These are phyloP conservation scores for Eumaeus atala DNA, from an alignment of 1,140 invertebrate species.

Conservation along the genomic window DNA sequence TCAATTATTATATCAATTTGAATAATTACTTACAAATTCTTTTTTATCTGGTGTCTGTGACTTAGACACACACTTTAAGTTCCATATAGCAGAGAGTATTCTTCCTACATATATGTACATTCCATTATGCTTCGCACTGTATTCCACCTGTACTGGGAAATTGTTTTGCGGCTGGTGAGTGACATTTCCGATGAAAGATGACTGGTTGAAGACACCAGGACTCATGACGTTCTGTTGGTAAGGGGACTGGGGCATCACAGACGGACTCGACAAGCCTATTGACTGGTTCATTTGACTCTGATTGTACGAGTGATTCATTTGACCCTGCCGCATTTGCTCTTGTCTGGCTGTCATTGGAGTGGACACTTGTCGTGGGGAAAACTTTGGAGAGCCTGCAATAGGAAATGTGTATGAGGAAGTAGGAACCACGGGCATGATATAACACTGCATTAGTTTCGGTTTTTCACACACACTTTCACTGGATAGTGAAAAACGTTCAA, in stretches of 20 bases:
- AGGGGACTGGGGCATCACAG: conserved; percentile 43
- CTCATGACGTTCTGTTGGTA: conserved; percentile 51
- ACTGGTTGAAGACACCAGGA: conserved; percentile 51
- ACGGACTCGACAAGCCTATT: conserved; percentile 37
- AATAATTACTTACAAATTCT: conserved; percentile 73
- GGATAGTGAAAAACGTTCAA: no score
- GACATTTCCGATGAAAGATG: conserved; percentile 47
- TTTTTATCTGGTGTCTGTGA: conserved; percentile 75
- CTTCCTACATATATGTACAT: conserved; percentile 93
- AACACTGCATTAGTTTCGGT: background rate
- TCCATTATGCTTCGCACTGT: conserved; percentile 93
- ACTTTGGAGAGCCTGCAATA: conserved; percentile 62
- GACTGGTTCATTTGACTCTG: conserved; percentile 49
- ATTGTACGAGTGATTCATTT: conserved; percentile 53
- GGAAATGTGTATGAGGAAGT: background rate
- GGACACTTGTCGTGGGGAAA: conserved; percentile 69
- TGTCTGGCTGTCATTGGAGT: conserved; percentile 64
- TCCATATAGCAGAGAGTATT: conserved; percentile 89
- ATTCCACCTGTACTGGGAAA: conserved; percentile 75
- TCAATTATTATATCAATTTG: background rate
- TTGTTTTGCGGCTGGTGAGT: conserved; percentile 56
- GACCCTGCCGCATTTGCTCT: conserved; percentile 43
- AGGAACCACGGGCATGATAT: background rate
- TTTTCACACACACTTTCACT: conserved; percentile 5
- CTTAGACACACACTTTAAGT: conserved; percentile 81